Percentiles rank a stretch among this genome's conserved stretches.
Evolutionary conservation across 92 coral and sea anemone genomes (phyloP).

Genomic region (Umimayanthus kanabou): DNA sequence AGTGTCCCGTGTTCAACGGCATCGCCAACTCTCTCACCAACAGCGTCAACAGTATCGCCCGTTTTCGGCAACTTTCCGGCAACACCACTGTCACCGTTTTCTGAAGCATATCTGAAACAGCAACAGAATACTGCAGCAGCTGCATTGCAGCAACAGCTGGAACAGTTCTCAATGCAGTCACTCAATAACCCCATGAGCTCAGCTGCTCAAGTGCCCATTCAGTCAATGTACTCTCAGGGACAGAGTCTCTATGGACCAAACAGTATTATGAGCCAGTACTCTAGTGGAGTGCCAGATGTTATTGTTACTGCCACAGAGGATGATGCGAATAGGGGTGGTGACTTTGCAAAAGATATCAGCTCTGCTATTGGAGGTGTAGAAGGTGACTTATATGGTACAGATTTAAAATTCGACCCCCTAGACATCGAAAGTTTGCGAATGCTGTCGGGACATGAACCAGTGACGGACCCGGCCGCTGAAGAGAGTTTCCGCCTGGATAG

Average conservation of each 20-base stretch:
- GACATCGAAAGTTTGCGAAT: constrained; percentile 89
- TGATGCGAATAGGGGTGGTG: constrained; percentile 62
- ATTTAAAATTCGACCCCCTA: constrained; percentile 64
- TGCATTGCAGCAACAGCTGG: constrained; percentile 74
- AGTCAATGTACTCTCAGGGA: constrained; percentile 33
- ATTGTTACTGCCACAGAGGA: constrained; percentile 82
- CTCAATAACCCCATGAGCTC: constrained; percentile 32
- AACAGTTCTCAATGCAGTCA: constrained; percentile 47
- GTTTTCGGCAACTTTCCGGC: constrained; percentile 71
- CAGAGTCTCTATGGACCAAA: constrained; percentile 38
- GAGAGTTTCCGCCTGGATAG: constrained; percentile 83
- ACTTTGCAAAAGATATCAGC: constrained; percentile 78
- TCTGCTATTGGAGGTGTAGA: constrained; percentile 61
- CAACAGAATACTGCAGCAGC: constrained; percentile 61
- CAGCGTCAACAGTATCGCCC: constrained; percentile 78
- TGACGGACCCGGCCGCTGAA: constrained; percentile 86
- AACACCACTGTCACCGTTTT: constrained; percentile 75
- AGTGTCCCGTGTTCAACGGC: constrained; percentile 51
- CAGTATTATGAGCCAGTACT: constrained; percentile 31
- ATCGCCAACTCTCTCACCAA: constrained; percentile 78
- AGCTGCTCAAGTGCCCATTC: not conserved
- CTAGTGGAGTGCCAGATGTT: constrained; percentile 71
- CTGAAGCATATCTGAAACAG: constrained; percentile 80
- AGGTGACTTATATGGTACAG: constrained; percentile 25
- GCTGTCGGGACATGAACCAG: constrained; percentile 88